Conservation (phyloP, 2,113 vertebrate species). For the Panurus biarmicus region DNA sequence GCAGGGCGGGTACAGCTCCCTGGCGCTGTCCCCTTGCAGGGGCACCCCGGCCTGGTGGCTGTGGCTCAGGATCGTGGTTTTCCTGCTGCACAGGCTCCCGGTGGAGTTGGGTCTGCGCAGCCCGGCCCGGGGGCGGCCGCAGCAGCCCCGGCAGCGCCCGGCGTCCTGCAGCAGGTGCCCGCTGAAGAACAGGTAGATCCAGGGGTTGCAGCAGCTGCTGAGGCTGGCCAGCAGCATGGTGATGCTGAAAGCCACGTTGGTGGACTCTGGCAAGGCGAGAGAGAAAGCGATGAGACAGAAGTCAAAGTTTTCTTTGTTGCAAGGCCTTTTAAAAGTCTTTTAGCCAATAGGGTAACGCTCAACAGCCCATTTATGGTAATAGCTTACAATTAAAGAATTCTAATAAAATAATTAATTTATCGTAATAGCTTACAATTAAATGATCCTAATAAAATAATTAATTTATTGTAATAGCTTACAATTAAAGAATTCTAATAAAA, state of each 20-base stretch:
- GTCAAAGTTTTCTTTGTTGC: no score
- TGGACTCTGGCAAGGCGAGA: slow-evolving; percentile 65
- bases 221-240: slow-evolving; percentile 79
- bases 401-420: no score
- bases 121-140: not conserved
- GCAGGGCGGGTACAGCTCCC: not conserved
- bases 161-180: slow-evolving; percentile 52
- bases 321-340: no score
- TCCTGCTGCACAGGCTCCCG: slow-evolving; percentile 67
- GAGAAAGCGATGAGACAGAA: no score
- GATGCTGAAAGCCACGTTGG: slow-evolving; percentile 72
- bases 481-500: no score
- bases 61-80: slow-evolving; percentile 63
- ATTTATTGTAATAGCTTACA: no score
- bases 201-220: slow-evolving; percentile 82
- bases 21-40: not conserved
- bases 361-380: no score
- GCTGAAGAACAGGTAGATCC: slow-evolving; percentile 80
- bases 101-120: slow-evolving; percentile 49
- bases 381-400: no score
- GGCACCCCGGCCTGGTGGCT: not conserved
- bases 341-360: no score
- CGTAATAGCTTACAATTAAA: no score
- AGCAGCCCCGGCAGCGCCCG: slow-evolving; percentile 13
- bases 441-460: no score